A percentile compares a stretch with the other conserved stretches of the same genome.
These are phyloP conservation scores for Callosobruchus maculatus DNA, from an alignment of 2,888 invertebrate species.

Conservation along the genomic window DNA sequence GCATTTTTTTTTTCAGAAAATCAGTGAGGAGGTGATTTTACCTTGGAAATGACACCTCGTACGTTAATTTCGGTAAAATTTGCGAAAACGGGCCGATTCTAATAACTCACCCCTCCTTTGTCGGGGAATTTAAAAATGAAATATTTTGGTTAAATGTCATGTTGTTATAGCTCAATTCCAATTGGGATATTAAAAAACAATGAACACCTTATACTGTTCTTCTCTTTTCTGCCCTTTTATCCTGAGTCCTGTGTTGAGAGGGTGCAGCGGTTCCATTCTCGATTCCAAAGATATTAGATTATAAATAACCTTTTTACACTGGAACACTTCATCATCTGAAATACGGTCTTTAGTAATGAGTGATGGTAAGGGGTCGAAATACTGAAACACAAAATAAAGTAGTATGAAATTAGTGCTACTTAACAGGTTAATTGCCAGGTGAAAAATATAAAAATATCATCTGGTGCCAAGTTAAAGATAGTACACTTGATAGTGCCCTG, in stretches of 20 bases:
- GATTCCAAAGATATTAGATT: slow-evolving; percentile 77
- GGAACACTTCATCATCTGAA: slow-evolving; percentile 79
- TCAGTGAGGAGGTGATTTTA: too few species aligned
- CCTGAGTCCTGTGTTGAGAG: slow-evolving; percentile 66
- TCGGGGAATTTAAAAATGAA: too few species aligned
- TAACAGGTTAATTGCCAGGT: too few species aligned
- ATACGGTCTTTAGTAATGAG: slow-evolving; percentile 79
- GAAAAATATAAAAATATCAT: too few species aligned
- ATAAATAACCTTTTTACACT: slow-evolving; percentile 82
- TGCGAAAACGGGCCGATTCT: too few species aligned
- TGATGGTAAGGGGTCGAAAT: slow-evolving; percentile 75
- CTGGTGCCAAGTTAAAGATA: too few species aligned
- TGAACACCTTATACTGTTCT: slow-evolving; percentile 80
- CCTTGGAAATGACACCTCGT: too few species aligned
- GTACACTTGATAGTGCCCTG: too few species aligned
- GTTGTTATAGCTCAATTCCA: slow-evolving; percentile 25
- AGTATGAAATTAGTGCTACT: not conserved
- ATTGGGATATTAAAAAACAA: too few species aligned
- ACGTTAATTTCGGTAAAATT: too few species aligned
- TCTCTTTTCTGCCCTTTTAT: slow-evolving; percentile 64
- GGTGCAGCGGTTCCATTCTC: slow-evolving; percentile 75
- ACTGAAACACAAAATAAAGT: slow-evolving; percentile 49
- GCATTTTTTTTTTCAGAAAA: too few species aligned
- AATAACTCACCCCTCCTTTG: too few species aligned
- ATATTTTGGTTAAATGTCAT: slow-evolving; percentile 5